phyloP scores from a whole-genome alignment of 2,888 invertebrate genomes.

The Nezara viridula region DNA sequence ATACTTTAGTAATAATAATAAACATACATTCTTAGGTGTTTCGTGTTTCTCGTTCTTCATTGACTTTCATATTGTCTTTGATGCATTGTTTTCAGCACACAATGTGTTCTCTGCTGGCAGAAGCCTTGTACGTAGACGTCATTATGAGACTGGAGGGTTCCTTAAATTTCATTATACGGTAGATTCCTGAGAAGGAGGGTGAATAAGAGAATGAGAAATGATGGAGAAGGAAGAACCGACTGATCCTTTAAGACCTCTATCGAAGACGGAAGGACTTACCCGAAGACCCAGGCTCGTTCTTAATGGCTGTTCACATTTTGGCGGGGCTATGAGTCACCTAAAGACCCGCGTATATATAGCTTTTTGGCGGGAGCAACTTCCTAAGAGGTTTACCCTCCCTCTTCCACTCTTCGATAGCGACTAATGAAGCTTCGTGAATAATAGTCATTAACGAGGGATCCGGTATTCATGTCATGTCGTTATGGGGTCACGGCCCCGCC shows the following conservation, averaged over 20 bases:
- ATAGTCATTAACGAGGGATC: neutral
- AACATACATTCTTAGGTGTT: no score
- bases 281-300: neutral
- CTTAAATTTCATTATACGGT: conserved; percentile 18
- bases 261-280: conserved; percentile 33
- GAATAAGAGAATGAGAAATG: conserved; percentile 27
- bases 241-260: conserved; percentile 40
- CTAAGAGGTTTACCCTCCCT: conserved; percentile 14
- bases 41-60: no score
- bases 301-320: conserved; percentile 33
- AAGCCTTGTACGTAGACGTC: neutral
- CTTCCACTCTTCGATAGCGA: neutral
- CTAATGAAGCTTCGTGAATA: conserved; percentile 45
- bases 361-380: conserved; percentile 23
- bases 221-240: neutral
- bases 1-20: no score
- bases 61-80: neutral
- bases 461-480: conserved; percentile 30
- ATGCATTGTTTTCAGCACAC: neutral
- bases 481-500: neutral
- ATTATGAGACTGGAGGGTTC: conserved; percentile 9
- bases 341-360: conserved; percentile 6
- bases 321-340: neutral
- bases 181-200: conserved; percentile 11
- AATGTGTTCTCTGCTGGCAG: neutral